Conservation (phyloP, 1,140 invertebrate species). For the Cataglyphis hispanica region DNA sequence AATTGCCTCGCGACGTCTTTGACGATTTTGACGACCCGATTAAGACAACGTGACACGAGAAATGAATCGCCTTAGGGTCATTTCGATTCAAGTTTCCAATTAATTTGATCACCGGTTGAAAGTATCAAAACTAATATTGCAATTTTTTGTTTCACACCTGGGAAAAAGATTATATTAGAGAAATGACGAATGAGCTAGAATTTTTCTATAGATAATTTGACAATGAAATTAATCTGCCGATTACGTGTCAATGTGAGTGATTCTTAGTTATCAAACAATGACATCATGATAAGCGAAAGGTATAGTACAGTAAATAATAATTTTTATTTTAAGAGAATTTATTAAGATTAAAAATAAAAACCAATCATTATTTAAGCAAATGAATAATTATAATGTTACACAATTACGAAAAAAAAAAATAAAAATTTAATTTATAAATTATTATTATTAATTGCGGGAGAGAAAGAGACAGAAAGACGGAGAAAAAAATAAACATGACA, state of each 20-base stretch:
- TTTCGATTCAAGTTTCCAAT: no score
- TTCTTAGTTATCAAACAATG: no score
- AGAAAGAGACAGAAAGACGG: not conserved
- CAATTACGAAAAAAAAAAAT: not conserved
- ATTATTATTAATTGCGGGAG: not conserved
- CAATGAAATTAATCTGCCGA: no score
- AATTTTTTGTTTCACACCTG: no score
- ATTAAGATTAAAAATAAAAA: no score
- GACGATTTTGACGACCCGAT: conserved; percentile 6
- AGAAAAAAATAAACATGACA: not conserved
- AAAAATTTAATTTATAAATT: not conserved
- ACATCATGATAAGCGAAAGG: not conserved
- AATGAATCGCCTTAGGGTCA: not conserved
- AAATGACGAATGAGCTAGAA: no score
- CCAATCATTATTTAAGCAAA: not conserved
- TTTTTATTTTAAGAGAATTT: no score
- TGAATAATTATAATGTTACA: conserved; percentile 9
- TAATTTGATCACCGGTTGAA: no score
- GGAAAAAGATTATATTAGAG: no score
- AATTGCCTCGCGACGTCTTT: not conserved
- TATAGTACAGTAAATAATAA: not conserved
- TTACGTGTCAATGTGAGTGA: no score
- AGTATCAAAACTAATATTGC: no score
- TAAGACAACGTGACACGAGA: not conserved
- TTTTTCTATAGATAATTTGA: no score